A percentile compares a stretch with the other conserved stretches of the same genome.
Conservation (phyloP, 2,797 vertebrate species). For the Pseudomugil gertrudae region DNA sequence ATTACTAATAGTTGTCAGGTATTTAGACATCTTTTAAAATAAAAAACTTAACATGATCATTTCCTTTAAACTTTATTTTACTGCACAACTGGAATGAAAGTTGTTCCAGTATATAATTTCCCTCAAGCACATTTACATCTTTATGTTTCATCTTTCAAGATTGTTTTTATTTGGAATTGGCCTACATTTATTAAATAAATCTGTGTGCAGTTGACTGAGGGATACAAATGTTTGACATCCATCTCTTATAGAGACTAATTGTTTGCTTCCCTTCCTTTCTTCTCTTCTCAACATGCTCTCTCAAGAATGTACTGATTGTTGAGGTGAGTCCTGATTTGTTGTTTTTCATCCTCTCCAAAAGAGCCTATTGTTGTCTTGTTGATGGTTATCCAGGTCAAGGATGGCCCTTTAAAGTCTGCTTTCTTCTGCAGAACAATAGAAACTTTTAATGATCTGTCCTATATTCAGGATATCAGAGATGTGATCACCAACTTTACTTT, state of each 20-base stretch:
- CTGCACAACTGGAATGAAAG: neutral
- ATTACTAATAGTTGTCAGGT: neutral
- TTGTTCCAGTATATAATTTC: neutral
- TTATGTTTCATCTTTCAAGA: neutral
- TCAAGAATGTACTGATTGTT: conserved; percentile 84
- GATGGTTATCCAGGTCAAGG: conserved; percentile 48
- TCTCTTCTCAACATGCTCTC: conserved; percentile 38
- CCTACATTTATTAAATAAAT: conserved; percentile 8
- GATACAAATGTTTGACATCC: conserved; percentile 27
- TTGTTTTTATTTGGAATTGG: neutral
- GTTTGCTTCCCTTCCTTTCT: conserved; percentile 42
- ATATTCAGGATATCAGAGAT: conserved; percentile 39
- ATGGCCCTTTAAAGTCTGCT: conserved; percentile 42
- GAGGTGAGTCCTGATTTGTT: conserved; percentile 77
- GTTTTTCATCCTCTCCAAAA: conserved; percentile 29
- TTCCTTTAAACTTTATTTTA: conserved; percentile 2
- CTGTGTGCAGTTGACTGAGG: conserved; percentile 20
- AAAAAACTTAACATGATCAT: neutral
- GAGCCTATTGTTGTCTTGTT: conserved; percentile 22
- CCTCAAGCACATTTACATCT: neutral
- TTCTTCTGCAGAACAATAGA: conserved; percentile 7
- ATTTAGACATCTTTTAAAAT: neutral
- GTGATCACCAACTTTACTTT: conserved; percentile 25
- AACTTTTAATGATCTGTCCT: conserved; percentile 60
- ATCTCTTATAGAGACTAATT: conserved; percentile 49